A percentile compares a stretch with the other conserved stretches of the same genome.
These are phyloP conservation scores for Calameuta filiformis DNA, from an alignment of 2,888 invertebrate species.

Conservation along the genomic window DNA sequence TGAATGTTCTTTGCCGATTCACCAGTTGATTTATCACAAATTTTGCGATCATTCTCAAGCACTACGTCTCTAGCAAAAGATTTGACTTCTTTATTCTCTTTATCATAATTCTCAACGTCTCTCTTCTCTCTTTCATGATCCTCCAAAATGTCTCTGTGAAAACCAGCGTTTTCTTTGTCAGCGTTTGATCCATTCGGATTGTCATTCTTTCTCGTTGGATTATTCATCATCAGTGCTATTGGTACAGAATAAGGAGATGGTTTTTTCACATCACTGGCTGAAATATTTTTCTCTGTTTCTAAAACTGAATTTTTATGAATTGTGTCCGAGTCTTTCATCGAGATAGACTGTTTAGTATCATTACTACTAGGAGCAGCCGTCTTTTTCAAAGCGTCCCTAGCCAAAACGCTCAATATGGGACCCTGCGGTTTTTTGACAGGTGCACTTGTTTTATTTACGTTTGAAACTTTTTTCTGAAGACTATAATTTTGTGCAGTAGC, in stretches of 20 bases:
- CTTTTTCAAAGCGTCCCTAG: conserved; percentile 23
- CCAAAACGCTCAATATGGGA: conserved; percentile 50
- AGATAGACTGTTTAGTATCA: conserved; percentile 4
- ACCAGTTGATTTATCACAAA: conserved; percentile 4
- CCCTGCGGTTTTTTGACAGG: conserved; percentile 28
- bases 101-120: conserved; percentile 24
- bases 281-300: neutral
- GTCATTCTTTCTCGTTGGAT: conserved; percentile 44
- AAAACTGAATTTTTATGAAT: neutral
- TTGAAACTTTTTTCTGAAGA: neutral
- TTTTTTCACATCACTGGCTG: neutral
- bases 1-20: conserved; percentile 1
- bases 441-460: neutral
- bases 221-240: conserved; percentile 52
- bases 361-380: neutral
- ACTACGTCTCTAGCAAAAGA: conserved; percentile 12
- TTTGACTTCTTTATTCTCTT: conserved; percentile 16
- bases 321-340: neutral
- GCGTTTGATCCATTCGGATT: conserved; percentile 19
- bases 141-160: conserved; percentile 49
- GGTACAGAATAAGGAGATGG: conserved; percentile 38
- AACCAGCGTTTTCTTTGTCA: conserved; percentile 25
- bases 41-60: conserved; percentile 15
- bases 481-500: conserved; percentile 31
- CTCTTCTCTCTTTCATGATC: conserved; percentile 53